Conservation (phyloP, 2,888 invertebrate species). For the Endotricha flammealis region DNA sequence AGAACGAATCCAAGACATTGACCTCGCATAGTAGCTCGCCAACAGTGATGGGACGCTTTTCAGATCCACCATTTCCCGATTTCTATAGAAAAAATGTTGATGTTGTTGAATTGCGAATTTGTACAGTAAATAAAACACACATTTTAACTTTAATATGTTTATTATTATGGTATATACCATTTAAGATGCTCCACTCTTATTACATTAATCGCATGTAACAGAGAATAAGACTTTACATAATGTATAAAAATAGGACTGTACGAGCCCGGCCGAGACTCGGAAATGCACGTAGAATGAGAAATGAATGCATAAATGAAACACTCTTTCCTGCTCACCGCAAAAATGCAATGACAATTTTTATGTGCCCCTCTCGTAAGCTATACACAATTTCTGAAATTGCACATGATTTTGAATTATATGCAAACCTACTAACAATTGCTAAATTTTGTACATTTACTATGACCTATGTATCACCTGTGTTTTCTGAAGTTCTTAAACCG, state of each 20-base stretch:
- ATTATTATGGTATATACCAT: constrained; percentile 70
- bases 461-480: constrained; percentile 64
- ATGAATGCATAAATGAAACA: constrained; percentile 65
- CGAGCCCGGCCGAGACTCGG: constrained; percentile 60
- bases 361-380: constrained; percentile 55
- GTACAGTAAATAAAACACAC: constrained; percentile 25
- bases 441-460: constrained; percentile 71
- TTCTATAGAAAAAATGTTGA: too few relatives aligned
- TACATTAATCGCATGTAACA: constrained; percentile 70
- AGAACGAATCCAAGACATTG: too few relatives aligned
- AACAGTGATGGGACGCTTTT: too few relatives aligned
- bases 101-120: too few relatives aligned
- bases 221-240: constrained; percentile 73
- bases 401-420: constrained; percentile 71
- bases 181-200: constrained; percentile 63
- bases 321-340: constrained; percentile 61
- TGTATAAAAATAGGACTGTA: constrained; percentile 79
- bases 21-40: too few relatives aligned
- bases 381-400: constrained; percentile 62
- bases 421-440: constrained; percentile 65
- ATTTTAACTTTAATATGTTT: constrained; percentile 68
- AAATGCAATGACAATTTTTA: constrained; percentile 70
- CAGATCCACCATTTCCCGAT: too few relatives aligned
- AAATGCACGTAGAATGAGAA: constrained; percentile 73
- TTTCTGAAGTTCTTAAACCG: constrained; percentile 47